Evolutionary conservation across 2,888 invertebrate species (phyloP), one percentile per base, ranked within the genome.

Genomic region (Mesodorylaimus sp.): DNA sequence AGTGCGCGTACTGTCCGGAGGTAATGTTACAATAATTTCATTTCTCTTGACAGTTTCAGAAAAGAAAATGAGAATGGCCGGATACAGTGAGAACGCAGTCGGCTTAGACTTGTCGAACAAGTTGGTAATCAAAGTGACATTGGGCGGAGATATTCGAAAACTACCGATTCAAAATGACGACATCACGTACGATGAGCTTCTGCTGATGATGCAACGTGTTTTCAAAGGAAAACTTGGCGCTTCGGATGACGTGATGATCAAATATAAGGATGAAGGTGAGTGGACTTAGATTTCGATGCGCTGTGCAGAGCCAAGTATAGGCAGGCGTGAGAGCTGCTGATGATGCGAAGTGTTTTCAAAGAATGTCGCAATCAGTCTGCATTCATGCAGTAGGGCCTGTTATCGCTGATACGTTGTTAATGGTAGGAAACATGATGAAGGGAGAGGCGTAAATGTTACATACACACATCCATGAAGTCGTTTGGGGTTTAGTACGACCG

Each of bases 161-260:
- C 78, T 79, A 54, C 76, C 78, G 7, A 78, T 79, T 51, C 78
- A 79, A 66, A 79, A 79, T 69, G 79, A 79, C 65, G 45, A 36
- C 13, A 42, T 54, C 27, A 45, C 44, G 7, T 26, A 45, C 45
- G 76, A 77, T 65, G 76, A 79, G 64, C 65, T 79, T 46, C 74
- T 79, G 48, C 67, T 79, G 49, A 79, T 80, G 79, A 78, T 79
- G 78, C 78, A 79, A 63, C 66, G 79, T 57, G 76, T 80, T 3
- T 80, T 78, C 64, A 65, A 75, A 49, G 78, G 77, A 16, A 75
- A 77, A 63, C 64, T 80, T 29, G 71, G 69, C 45, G 72, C 74
- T 45, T 74, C 70, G 56, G 79, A 79, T 70, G 79, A 79, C 58
- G 74, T 80, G 51, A 73, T 74, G 10, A 74, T 80, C 46, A 80